Evolutionary conservation across 2,888 invertebrate species (phyloP), one percentile per base, ranked within the genome.

Genomic region (Phanerotoma sp.): DNA sequence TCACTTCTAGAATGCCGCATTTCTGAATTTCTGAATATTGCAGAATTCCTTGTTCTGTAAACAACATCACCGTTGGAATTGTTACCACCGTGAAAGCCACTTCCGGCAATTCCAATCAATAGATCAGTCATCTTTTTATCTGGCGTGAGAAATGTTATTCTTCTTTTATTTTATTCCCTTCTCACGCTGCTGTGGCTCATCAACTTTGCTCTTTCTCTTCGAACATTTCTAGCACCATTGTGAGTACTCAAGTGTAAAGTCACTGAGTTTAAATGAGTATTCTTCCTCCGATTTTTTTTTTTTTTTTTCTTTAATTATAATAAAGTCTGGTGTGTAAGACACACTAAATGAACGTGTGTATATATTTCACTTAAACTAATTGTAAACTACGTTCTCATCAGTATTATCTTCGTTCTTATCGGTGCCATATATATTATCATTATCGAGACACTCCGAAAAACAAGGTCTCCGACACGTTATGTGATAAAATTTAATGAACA

Each of bases 1-100:
- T 77, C 77, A 66, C 75, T 75, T 6, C 71, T 58, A 21, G 75
- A 75, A 42, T 77, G 77, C 9, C 75, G 67, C 73, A 77, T 75
- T 56, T 77, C 77, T 35, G 68, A 67, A 55, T 66, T 70, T 15
- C 70, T 66, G 53, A 70, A 76, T 45, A 69, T 64, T 18, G 45
- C 56, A 5, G 56, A 52, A 38, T 57, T 57, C 38, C 61, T 60
- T 9, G 56, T 60, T 45, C 65, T 52, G 35, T 51, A 64, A 10
- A 66, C 62, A 49, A 64, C 65, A 9, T 63, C 62, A 15, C 58
- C 60, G 44, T 61, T 64, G 32, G 53, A 57, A 25, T 54, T 42
- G 16, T 56, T 56, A 51, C 61, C 54, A 55, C 55, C 37, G 56
- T 59, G 59, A 55, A 64, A 65, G 22, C 61, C 62, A 58, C 55